Evolutionary conservation across 2,113 vertebrate species (phyloP), one percentile per base, ranked within the genome.

Genomic region (Chroicocephalus ridibundus): DNA sequence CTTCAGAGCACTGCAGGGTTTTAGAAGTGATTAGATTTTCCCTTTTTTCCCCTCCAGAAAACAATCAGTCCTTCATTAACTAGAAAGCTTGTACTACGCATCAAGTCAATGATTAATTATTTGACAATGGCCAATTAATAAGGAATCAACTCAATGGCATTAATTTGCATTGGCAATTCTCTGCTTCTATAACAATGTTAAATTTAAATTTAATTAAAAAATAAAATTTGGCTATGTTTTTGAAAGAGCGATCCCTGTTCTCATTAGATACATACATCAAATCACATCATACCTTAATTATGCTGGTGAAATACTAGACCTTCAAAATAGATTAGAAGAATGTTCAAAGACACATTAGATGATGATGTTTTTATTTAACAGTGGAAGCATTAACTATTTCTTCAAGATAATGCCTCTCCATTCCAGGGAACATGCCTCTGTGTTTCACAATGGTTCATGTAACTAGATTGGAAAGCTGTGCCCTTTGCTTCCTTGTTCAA

Each of bases 351-450:
- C n/a, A 69, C 10, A 60, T 6, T 34, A 58, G 14, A 26, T 58
- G 11, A 29, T 58, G 34, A 54, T n/a, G 0, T 55, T 74, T 81
- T 70, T 47, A 34, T 61, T 85, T 79, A 79, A 82, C 36, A 79
- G 20, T 32, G 15, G 32, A 79, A 36, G 3, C 2, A 82, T 76
- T 85, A 65, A 65, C 5, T 42, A 17, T 58, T 85, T 84, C 12
- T 79, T 79, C 61, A 80, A 90, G 36, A 34, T n/a, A 85, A 72
- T 10, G 2, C 29, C 24, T 66, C 11, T 46, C 15, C 20, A 47
- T 26, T 82, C 38, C 44, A 82, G 40, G 5, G 10, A 13, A 75
- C 25, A 69, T 0, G 0, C 11, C 24, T 87, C 27, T 31, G 2
- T 49, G 15, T 89, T 95, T 84, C 44, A 52, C 31, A 68, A 16